phyloP scores from a whole-genome alignment of 2,113 vertebrate genomes.

The Ciconia boyciana region DNA sequence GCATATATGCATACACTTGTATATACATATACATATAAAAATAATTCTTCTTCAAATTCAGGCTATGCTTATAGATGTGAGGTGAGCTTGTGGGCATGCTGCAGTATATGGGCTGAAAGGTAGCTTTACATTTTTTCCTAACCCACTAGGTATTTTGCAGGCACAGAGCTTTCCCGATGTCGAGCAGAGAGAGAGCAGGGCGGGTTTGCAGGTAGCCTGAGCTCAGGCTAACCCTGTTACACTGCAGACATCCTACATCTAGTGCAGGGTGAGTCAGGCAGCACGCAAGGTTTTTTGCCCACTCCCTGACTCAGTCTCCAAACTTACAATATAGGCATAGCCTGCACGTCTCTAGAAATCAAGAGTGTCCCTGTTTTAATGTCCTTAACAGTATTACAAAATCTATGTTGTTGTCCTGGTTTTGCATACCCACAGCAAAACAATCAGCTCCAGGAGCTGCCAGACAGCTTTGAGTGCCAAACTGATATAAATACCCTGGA shows the following conservation, averaged over 20 bases:
- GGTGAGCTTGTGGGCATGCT: background rate
- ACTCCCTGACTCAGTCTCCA: background rate
- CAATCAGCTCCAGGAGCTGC: background rate
- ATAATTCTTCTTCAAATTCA: background rate
- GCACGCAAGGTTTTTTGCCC: background rate
- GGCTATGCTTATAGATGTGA: background rate
- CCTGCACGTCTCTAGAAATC: background rate
- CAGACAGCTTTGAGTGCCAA: background rate
- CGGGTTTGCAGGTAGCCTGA: background rate
- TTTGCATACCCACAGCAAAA: background rate
- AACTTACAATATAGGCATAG: background rate
- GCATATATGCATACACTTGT: background rate
- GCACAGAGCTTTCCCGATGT: background rate
- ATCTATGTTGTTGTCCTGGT: background rate
- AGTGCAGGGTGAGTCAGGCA: background rate
- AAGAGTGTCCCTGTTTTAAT: background rate
- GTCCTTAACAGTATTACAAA: background rate
- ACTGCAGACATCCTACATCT: background rate
- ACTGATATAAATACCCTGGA: background rate
- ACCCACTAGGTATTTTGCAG: background rate
- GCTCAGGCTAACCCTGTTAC: background rate
- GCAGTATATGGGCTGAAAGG: background rate
- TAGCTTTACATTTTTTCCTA: background rate
- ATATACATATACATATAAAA: background rate
- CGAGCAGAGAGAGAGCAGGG: background rate